Conservation (phyloP, 2,888 invertebrate species). For the Hylaea fasciaria region DNA sequence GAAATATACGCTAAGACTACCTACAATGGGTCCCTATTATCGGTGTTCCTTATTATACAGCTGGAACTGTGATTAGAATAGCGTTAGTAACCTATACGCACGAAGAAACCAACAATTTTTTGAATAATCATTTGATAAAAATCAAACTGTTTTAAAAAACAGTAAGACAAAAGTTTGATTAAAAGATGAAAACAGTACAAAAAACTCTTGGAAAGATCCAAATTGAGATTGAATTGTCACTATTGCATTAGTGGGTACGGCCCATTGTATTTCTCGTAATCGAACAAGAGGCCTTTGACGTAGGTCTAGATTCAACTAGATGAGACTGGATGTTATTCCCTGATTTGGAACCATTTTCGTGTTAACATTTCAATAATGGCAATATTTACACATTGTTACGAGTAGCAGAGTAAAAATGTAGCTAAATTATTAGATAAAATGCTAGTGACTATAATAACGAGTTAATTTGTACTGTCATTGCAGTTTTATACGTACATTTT, state of each 20-base stretch:
- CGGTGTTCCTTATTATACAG: no score
- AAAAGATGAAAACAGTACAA: no score
- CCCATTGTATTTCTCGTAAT: slow-evolving; percentile 30
- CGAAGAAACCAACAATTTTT: no score
- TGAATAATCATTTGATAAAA: no score
- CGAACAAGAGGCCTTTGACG: slow-evolving; percentile 43
- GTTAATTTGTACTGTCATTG: slow-evolving; percentile 52
- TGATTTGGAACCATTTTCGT: slow-evolving; percentile 46
- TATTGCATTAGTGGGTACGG: not conserved
- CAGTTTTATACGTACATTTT: slow-evolving; percentile 77
- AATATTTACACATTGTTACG: slow-evolving; percentile 21
- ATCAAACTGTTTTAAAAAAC: no score
- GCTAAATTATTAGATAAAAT: slow-evolving; percentile 49
- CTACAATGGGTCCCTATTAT: no score
- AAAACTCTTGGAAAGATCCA: no score
- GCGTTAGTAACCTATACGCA: no score
- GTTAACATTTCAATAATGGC: slow-evolving; percentile 42
- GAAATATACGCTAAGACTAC: no score
- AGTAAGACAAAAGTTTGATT: no score
- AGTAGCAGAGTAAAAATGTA: slow-evolving; percentile 43
- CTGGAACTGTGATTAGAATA: no score
- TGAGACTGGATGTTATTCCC: slow-evolving; percentile 51
- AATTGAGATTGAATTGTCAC: not conserved
- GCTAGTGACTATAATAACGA: slow-evolving; percentile 57
- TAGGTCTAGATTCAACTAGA: slow-evolving; percentile 48